phyloP scores from a whole-genome alignment of 2,797 vertebrate species.

The Pygocentrus nattereri region DNA sequence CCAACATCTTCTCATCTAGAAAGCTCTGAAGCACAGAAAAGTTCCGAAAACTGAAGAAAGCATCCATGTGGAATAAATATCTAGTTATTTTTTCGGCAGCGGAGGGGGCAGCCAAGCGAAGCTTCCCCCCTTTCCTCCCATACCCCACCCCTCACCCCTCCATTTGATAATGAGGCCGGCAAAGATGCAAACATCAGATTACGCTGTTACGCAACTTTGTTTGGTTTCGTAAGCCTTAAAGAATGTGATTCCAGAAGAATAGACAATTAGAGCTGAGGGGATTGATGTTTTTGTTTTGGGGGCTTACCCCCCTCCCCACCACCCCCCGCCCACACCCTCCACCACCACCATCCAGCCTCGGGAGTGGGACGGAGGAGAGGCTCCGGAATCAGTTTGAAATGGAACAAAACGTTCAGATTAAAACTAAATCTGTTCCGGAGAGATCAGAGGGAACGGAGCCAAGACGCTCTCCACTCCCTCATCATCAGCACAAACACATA shows the following conservation, averaged over 20 bases:
- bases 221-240: slow-evolving; percentile 54
- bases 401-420: slow-evolving; percentile 51
- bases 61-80: slow-evolving; percentile 49
- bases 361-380: slow-evolving; percentile 16
- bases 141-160: too few species aligned
- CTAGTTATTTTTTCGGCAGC: slow-evolving; percentile 53
- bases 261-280: slow-evolving; percentile 51
- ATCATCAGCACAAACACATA: background rate
- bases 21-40: background rate
- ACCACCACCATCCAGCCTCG: too few species aligned
- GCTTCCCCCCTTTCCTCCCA: slow-evolving; percentile 34
- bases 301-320: slow-evolving; percentile 51
- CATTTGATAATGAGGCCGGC: slow-evolving; percentile 50
- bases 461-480: slow-evolving; percentile 10
- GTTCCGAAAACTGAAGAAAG: slow-evolving; percentile 20
- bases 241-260: slow-evolving; percentile 51
- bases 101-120: slow-evolving; percentile 30
- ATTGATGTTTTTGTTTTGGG: slow-evolving; percentile 51
- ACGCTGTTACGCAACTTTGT: slow-evolving; percentile 58
- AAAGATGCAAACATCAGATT: slow-evolving; percentile 64
- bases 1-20: background rate
- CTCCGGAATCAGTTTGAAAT: slow-evolving; percentile 35
- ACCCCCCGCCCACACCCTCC: too few species aligned
- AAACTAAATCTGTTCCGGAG: slow-evolving; percentile 38
- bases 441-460: slow-evolving; percentile 34